Percentiles rank a stretch among this genome's conserved stretches.
Evolutionary conservation across 2,888 invertebrate species (phyloP).

Genomic region (Lymantria monacha): DNA sequence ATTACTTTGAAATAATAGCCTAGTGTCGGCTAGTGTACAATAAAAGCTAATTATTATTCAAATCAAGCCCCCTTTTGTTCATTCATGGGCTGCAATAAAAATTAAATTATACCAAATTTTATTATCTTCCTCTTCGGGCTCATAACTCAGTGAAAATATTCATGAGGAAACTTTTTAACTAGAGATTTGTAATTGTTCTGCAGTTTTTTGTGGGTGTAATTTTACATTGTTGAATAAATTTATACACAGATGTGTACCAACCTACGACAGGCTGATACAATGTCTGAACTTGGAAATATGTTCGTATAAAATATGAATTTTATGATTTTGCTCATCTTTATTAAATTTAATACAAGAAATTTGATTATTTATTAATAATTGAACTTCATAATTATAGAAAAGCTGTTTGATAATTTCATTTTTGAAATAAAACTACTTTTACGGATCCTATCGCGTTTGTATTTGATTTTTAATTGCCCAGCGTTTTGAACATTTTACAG

Average conservation of each 20-base stretch:
- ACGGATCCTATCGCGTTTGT: too few species aligned
- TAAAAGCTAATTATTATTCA: slow-evolving; percentile 59
- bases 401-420: too few species aligned
- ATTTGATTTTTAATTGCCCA: too few species aligned
- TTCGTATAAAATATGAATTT: neutral
- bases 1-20: slow-evolving; percentile 20
- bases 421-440: too few species aligned
- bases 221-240: slow-evolving; percentile 35
- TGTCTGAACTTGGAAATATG: slow-evolving; percentile 1
- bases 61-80: slow-evolving; percentile 61
- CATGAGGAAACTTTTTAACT: slow-evolving; percentile 65
- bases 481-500: too few species aligned
- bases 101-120: slow-evolving; percentile 68
- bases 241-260: slow-evolving; percentile 23
- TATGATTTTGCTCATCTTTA: too few species aligned
- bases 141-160: slow-evolving; percentile 69
- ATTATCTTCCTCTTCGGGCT: slow-evolving; percentile 63
- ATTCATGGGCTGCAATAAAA: slow-evolving; percentile 63
- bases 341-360: too few species aligned
- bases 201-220: slow-evolving; percentile 34
- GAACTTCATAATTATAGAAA: too few species aligned
- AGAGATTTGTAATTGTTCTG: slow-evolving; percentile 53
- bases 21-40: slow-evolving; percentile 33
- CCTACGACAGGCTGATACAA: slow-evolving; percentile 3
- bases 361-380: too few species aligned